Evolutionary conservation across 92 coral and sea anemone species (phyloP), one percentile per base, ranked within the genome.

Genomic region (Porites evermanni): DNA sequence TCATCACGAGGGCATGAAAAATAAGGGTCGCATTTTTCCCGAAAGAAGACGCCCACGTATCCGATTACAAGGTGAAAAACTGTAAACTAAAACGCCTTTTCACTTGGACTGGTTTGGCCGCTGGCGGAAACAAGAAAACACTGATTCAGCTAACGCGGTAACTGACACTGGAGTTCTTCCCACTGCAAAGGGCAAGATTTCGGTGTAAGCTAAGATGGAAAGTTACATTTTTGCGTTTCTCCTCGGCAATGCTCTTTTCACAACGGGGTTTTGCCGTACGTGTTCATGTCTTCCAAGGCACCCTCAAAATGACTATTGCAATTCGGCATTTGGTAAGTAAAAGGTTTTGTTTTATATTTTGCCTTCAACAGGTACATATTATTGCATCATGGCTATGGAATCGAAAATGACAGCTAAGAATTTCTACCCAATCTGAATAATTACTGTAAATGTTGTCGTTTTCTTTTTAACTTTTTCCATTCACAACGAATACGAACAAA

Each of bases 281-380:
- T 97, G 99, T 58, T 92, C 98, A 53, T 97, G 99, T 66, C 75
- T 93, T 88, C 90, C 95, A 21, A 84, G 91, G 26, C 99, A 97
- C 81, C 99, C 99, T 12, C 99, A 97, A 82, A 93, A 89, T 38
- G 93, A 90, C 12, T 97, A 90, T 70, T 97, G 99, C 90, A 86
- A 89, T 64, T 94, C 98, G n/a, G 96, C 86, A 17, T 95, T 95
- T 78, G 99, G 99, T 97, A 80, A 88, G 99, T 90, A 21, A 20
- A 38, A 38, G 47, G 38, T 6, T 17, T 54, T 18, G 19, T 7
- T 6, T 17, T 7, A 13, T 32, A 5, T 16, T 52, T 14, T 80
- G 21, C 6, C 75, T 9, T 54, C 29, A 13, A 77, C 12, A 13
- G 24, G 67, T 47, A 51, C 23, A 79, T 38, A 4, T 38, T 38